A percentile compares a stretch with the other conserved stretches of the same genome.
Evolutionary conservation across 2,888 invertebrate species (phyloP).

Genomic region (Eristalis pertinax): DNA sequence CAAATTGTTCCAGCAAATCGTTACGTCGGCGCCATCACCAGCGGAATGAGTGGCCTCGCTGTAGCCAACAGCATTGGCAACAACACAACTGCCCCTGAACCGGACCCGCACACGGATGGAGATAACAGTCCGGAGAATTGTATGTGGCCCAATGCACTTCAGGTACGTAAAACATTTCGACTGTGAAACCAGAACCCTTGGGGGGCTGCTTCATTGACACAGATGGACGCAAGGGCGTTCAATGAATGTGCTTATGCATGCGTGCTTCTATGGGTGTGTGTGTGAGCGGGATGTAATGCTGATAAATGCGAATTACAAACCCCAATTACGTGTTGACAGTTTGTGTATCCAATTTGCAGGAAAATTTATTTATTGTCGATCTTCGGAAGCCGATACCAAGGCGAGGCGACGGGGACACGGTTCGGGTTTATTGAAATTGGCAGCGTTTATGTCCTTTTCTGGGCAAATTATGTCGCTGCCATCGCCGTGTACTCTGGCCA

Average conservation of each 20-base stretch:
- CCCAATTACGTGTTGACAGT: slow-evolving; percentile 70
- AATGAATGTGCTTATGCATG: slow-evolving; percentile 21
- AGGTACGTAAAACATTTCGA: slow-evolving; percentile 83
- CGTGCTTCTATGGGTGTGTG: not conserved
- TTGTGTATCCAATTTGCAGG: slow-evolving; percentile 69
- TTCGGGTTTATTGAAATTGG: slow-evolving; percentile 26
- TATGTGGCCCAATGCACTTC: slow-evolving; percentile 89
- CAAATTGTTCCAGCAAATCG: slow-evolving; percentile 78
- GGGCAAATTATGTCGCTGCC: slow-evolving; percentile 5
- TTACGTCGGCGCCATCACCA: slow-evolving; percentile 75
- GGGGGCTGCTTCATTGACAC: not conserved
- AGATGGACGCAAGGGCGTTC: not conserved
- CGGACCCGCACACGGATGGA: slow-evolving; percentile 71
- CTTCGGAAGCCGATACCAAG: slow-evolving; percentile 13
- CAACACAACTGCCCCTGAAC: slow-evolving; percentile 46
- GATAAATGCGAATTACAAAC: slow-evolving; percentile 70
- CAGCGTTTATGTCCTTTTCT: not conserved
- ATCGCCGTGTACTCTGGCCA: not conserved
- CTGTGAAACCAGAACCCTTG: slow-evolving; percentile 5
- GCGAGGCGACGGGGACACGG: not conserved
- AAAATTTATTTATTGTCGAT: slow-evolving; percentile 64
- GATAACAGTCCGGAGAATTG: slow-evolving; percentile 82
- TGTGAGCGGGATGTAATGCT: slow-evolving; percentile 42
- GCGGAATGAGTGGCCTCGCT: slow-evolving; percentile 36
- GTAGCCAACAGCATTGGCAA: slow-evolving; percentile 38